phyloP scores from a whole-genome alignment of 2,888 invertebrate genomes.

The Plusia festucae region DNA sequence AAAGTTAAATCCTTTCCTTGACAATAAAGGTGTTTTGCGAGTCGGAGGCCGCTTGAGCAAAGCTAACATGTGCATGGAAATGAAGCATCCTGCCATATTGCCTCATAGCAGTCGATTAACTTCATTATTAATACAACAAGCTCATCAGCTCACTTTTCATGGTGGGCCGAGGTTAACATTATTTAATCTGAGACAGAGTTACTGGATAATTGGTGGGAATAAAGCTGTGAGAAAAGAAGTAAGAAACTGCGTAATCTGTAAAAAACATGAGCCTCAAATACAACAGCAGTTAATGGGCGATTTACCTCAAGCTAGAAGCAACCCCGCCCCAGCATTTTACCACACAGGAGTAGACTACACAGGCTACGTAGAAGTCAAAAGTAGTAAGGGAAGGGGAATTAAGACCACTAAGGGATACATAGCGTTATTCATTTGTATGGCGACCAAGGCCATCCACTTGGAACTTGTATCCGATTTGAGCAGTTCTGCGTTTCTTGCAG shows the following conservation, averaged over 20 bases:
- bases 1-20: constrained; percentile 28
- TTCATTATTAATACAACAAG: constrained; percentile 32
- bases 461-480: constrained; percentile 34
- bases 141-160: constrained; percentile 23
- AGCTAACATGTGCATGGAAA: constrained; percentile 30
- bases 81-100: constrained; percentile 34
- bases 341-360: constrained; percentile 49
- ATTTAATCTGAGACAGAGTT: background rate
- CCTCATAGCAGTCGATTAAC: constrained; percentile 28
- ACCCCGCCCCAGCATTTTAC: constrained; percentile 27
- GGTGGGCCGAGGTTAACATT: constrained; percentile 7
- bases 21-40: constrained; percentile 22
- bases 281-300: constrained; percentile 30
- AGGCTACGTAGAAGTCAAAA: constrained; percentile 31
- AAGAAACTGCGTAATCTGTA: constrained; percentile 31
- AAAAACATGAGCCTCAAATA: constrained; percentile 24
- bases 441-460: constrained; percentile 10
- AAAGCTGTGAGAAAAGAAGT: constrained; percentile 38
- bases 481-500: constrained; percentile 44
- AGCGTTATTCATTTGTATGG: constrained; percentile 43
- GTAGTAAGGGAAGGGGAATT: constrained; percentile 36
- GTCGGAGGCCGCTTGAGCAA: constrained; percentile 35
- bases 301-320: constrained; percentile 27
- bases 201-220: constrained; percentile 13
- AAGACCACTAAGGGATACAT: constrained; percentile 38